Percentiles rank a stretch among this genome's conserved stretches.
Evolutionary conservation across 1,140 invertebrate genomes (phyloP).

Genomic region (Hermatobates lingyangjiaoensis): DNA sequence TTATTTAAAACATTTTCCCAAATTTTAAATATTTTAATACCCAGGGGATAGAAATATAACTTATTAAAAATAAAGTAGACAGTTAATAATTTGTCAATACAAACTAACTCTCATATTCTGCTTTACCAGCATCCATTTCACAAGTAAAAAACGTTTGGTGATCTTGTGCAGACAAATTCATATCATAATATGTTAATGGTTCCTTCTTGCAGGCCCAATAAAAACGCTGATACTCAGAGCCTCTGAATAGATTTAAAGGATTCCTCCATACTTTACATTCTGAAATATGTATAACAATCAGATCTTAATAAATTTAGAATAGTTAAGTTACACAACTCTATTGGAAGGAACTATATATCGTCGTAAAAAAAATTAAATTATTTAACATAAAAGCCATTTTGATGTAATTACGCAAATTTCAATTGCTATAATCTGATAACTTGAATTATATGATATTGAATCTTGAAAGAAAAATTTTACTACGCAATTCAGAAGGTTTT

Average conservation of each 20-base stretch:
- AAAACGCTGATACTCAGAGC: constrained; percentile 89
- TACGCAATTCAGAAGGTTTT: no score
- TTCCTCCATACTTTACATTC: constrained; percentile 97
- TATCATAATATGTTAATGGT: constrained; percentile 94
- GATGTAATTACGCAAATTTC: not conserved
- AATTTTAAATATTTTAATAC: no score
- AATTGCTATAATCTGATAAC: not conserved
- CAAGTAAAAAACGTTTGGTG: constrained; percentile 97
- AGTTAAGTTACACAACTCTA: not conserved
- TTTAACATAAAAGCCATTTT: not conserved
- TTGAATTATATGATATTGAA: not conserved
- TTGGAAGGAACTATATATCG: not conserved
- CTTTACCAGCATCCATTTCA: constrained; percentile 71
- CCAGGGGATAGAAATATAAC: no score
- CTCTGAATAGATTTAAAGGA: constrained; percentile 85
- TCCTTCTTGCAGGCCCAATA: constrained; percentile 81
- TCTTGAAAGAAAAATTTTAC: not conserved
- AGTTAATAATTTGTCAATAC: no score
- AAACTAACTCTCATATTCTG: constrained; percentile 69
- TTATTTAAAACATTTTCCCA: no score
- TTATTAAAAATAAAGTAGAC: no score
- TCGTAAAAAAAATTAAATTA: not conserved
- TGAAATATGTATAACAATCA: constrained; percentile 21
- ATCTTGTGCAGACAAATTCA: constrained; percentile 97
- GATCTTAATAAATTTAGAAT: not conserved